Conservation (phyloP, 2,797 vertebrate genomes). For the Mormyrus hasselquistii region DNA sequence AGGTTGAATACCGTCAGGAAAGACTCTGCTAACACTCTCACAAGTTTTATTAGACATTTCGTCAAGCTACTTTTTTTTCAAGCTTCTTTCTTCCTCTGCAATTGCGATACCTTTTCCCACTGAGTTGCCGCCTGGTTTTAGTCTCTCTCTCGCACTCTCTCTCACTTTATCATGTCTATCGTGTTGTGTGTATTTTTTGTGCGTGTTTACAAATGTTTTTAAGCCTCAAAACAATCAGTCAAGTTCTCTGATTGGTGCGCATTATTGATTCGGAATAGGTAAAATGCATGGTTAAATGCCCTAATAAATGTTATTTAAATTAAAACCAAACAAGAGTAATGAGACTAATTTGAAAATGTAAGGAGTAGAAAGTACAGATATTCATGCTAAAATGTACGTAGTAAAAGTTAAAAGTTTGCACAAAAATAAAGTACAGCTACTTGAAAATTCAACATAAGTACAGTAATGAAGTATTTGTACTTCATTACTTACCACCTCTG, state of each 20-base stretch:
- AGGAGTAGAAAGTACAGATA: background rate
- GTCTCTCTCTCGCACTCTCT: too few relatives aligned
- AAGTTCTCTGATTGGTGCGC: background rate
- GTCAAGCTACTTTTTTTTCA: background rate
- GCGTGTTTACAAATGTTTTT: background rate
- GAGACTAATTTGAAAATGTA: background rate
- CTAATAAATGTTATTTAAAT: background rate
- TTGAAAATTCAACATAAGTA: too few relatives aligned
- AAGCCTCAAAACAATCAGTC: background rate
- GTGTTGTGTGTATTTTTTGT: background rate
- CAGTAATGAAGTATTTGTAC: too few relatives aligned
- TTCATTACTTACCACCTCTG: background rate
- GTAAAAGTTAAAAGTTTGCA: background rate
- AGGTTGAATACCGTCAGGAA: background rate
- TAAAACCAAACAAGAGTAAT: background rate
- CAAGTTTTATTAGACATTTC: background rate
- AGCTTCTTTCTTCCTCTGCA: too few relatives aligned
- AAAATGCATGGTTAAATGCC: background rate
- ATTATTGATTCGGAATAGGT: too few relatives aligned
- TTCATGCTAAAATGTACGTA: background rate
- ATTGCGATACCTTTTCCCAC: too few relatives aligned
- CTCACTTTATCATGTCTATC: too few relatives aligned
- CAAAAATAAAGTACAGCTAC: background rate
- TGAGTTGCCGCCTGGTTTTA: too few relatives aligned
- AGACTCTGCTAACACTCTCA: background rate